Percentiles rank a stretch among this genome's conserved stretches.
Evolutionary conservation across 2,888 invertebrate genomes (phyloP).

Genomic region (Cerastoderma edule): DNA sequence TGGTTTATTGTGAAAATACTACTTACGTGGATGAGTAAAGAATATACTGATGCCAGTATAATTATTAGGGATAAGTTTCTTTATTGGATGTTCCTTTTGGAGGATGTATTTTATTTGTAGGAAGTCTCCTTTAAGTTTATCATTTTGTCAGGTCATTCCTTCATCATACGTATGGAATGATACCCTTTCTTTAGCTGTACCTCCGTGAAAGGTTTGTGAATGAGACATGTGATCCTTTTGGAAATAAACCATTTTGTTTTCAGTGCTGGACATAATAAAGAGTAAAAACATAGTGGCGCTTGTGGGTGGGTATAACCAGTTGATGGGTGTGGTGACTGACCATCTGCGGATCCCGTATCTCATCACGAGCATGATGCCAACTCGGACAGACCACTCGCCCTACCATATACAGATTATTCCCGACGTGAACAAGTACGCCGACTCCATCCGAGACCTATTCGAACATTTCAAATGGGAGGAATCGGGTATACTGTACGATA

Average conservation of each 20-base stretch:
- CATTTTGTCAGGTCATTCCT: too few relatives aligned
- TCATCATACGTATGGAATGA: too few relatives aligned
- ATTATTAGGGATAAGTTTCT: too few relatives aligned
- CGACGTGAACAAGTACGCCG: conserved; percentile 61
- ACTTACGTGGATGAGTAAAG: too few relatives aligned
- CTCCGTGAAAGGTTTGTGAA: too few relatives aligned
- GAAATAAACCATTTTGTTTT: conserved; percentile 38
- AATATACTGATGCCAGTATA: too few relatives aligned
- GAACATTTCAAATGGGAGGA: conserved; percentile 69
- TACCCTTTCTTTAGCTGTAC: too few relatives aligned
- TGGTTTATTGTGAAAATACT: too few relatives aligned
- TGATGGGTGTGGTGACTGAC: conserved; percentile 71
- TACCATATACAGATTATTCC: conserved; percentile 73
- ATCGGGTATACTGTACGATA: conserved; percentile 73
- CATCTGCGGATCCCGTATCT: conserved; percentile 77
- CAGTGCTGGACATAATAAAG: conserved; percentile 51
- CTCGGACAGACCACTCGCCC: conserved; percentile 45
- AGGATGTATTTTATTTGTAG: too few relatives aligned
- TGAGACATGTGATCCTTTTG: too few relatives aligned
- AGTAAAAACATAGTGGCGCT: conserved; percentile 66
- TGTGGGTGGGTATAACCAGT: conserved; percentile 74
- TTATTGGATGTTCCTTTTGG: too few relatives aligned
- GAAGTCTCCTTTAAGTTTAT: too few relatives aligned
- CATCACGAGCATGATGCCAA: conserved; percentile 72
- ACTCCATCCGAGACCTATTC: conserved; percentile 71